Conservation (phyloP, 2,113 vertebrate genomes). For the Apistogramma diplotaenia region DNA sequence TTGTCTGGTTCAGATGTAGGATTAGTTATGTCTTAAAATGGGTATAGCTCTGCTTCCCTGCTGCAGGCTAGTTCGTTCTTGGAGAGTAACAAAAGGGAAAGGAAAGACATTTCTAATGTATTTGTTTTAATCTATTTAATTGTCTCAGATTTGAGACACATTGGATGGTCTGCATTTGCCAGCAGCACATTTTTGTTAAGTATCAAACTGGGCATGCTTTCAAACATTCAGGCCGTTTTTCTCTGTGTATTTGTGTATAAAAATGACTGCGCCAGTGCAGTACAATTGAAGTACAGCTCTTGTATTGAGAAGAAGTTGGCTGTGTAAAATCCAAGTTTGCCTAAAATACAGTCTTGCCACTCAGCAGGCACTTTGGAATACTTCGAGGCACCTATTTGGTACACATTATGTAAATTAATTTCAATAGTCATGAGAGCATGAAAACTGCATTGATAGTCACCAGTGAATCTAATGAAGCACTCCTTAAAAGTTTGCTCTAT, state of each 20-base stretch:
- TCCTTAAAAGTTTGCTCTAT: no score
- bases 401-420: not conserved
- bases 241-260: not conserved
- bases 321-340: not conserved
- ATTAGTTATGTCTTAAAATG: not conserved
- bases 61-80: not conserved
- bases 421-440: not conserved
- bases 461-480: no score
- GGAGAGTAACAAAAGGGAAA: not conserved
- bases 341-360: not conserved
- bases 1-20: not conserved
- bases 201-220: not conserved
- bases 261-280: no score
- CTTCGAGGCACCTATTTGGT: fast-evolving
- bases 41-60: not conserved
- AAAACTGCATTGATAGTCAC: not conserved
- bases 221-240: not conserved
- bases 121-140: not conserved
- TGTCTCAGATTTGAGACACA: no score
- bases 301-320: not conserved
- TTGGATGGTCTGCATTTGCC: no score
- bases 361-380: not conserved
- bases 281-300: not conserved
- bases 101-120: not conserved
- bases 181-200: not conserved